Percentiles rank a stretch among this genome's conserved stretches.
Conservation (phyloP, 2,888 invertebrate species). For the Trypoxylon attenuatum region DNA sequence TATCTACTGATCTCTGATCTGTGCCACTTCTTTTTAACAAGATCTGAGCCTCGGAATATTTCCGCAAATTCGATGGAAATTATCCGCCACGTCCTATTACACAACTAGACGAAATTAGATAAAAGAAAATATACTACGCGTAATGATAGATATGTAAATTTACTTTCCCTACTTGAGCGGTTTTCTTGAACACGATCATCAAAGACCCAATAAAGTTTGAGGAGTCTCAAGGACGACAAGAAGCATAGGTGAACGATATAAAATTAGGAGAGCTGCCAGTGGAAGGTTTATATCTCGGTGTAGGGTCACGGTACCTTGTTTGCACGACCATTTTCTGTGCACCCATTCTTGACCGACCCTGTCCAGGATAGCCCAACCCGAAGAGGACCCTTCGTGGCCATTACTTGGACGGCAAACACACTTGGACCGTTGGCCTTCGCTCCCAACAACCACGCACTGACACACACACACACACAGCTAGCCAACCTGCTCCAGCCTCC, state of each 20-base stretch:
- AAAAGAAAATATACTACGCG: no score
- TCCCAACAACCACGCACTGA: slow-evolving; percentile 51
- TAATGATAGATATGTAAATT: no score
- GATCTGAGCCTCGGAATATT: no score
- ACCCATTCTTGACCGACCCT: slow-evolving; percentile 64
- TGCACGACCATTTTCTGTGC: slow-evolving; percentile 71
- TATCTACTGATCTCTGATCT: no score
- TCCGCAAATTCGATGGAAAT: no score
- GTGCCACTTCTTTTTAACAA: no score
- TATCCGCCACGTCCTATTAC: no score
- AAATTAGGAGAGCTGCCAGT: slow-evolving; percentile 31
- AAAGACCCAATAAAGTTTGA: no score
- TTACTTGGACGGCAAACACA: slow-evolving; percentile 74
- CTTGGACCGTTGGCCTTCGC: slow-evolving; percentile 71
- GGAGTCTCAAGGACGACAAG: not conserved
- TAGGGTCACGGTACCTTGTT: slow-evolving; percentile 64
- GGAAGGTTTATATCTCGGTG: slow-evolving; percentile 25
- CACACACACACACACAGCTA: no score
- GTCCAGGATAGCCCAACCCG: slow-evolving; percentile 38
- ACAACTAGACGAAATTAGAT: no score
- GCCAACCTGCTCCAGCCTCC: slow-evolving; percentile 34
- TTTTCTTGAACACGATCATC: no score
- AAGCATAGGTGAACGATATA: slow-evolving; percentile 14
- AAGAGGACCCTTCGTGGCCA: slow-evolving; percentile 69
- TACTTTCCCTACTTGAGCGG: no score